phyloP scores from a whole-genome alignment of 2,888 invertebrate species.

The Netelia melanura region DNA sequence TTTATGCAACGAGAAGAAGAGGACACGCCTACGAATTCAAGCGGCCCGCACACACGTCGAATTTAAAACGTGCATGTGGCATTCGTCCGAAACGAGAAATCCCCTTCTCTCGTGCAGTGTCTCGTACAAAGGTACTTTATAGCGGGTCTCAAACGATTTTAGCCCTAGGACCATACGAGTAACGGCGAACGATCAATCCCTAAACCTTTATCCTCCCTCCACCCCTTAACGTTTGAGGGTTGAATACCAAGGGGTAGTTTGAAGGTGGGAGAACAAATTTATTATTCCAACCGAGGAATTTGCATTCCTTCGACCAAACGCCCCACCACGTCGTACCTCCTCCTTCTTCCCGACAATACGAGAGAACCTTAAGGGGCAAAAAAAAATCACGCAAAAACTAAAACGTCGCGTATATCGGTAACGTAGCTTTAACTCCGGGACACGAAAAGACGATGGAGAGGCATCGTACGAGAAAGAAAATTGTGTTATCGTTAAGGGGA shows the following conservation, averaged over 20 bases:
- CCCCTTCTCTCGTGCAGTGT: constrained; percentile 34
- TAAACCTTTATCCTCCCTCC: no score
- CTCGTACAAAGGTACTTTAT: constrained; percentile 31
- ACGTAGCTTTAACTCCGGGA: constrained; percentile 18
- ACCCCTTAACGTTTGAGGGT: no score
- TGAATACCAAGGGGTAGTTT: no score
- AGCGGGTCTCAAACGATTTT: constrained; percentile 31
- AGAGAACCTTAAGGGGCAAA: constrained; percentile 38
- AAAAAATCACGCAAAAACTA: constrained; percentile 42
- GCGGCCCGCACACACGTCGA: constrained; percentile 24
- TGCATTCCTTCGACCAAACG: constrained; percentile 48
- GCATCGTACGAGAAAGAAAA: constrained; percentile 26
- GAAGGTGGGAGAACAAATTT: constrained; percentile 49
- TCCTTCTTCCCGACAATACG: constrained; percentile 29
- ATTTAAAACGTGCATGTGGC: constrained; percentile 48
- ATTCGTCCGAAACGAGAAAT: constrained; percentile 63
- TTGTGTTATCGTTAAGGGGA: constrained; percentile 50
- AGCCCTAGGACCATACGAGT: neutral
- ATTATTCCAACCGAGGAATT: constrained; percentile 61
- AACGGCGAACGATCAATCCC: constrained; percentile 39
- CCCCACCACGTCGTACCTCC: neutral
- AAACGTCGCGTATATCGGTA: constrained; percentile 38
- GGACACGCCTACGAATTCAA: constrained; percentile 67
- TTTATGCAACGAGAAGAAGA: constrained; percentile 54
- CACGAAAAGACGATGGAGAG: constrained; percentile 28